A percentile compares a stretch with the other conserved stretches of the same genome.
These are phyloP conservation scores for human DNA, from an alignment of 2,113 vertebrate species.

Conservation along the genomic window GRCh38 chr3:96245501-96246000, in stretches of 20 bases:
- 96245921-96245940: not conserved
- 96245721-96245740: not conserved
- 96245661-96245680: not conserved
- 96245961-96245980: not conserved
- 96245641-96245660: not conserved
- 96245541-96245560: not conserved
- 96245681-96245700: not conserved
- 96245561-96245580: not conserved
- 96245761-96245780: not conserved
- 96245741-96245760: not conserved
- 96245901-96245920: not conserved
- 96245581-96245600: not conserved
- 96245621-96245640: not conserved
- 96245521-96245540: not conserved
- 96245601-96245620: not conserved
- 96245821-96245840: not conserved
- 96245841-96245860: not conserved
- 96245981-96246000: not conserved
- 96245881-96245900: not conserved
- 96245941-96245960: not conserved
- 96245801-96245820: not conserved
- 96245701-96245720: not conserved
- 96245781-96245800: not conserved
- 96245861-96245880: not conserved
- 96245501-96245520: not conserved